phyloP scores from a whole-genome alignment of 2,888 invertebrate species.

The Drymonia ruficornis region DNA sequence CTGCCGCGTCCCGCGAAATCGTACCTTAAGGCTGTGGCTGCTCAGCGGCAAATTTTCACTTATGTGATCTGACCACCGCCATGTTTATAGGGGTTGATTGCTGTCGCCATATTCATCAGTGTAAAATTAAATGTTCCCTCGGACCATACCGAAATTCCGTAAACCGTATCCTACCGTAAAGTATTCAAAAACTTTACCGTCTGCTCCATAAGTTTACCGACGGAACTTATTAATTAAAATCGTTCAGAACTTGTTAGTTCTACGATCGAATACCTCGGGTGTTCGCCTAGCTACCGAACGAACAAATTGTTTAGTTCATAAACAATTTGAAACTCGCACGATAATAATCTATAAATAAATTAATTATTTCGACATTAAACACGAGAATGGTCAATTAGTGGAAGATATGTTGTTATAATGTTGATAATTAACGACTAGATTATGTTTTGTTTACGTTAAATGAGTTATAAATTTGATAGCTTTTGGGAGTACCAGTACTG shows the following conservation, averaged over 20 bases:
- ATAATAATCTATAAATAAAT: conserved; percentile 72
- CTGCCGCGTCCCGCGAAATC: no score
- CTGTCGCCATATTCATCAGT: background rate
- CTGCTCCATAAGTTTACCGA: conserved; percentile 28
- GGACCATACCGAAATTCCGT: conserved; percentile 21
- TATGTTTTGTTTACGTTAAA: conserved; percentile 18
- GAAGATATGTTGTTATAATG: conserved; percentile 41
- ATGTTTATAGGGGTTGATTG: no score
- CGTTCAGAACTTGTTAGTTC: conserved; percentile 51
- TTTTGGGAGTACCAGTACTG: background rate
- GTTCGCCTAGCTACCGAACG: conserved; percentile 42
- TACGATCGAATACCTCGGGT: conserved; percentile 51
- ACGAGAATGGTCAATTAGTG: conserved; percentile 66
- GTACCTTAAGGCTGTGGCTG: no score
- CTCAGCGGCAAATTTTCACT: no score
- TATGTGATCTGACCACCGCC: no score
- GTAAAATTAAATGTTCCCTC: conserved; percentile 6
- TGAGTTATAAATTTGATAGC: conserved; percentile 16
- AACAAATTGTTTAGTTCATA: conserved; percentile 72
- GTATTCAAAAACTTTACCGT: conserved; percentile 23
- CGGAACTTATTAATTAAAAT: conserved; percentile 68
- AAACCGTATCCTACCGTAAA: conserved; percentile 17
- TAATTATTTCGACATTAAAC: conserved; percentile 67
- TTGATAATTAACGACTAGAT: conserved; percentile 12
- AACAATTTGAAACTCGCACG: conserved; percentile 61